Evolutionary conservation across 2,797 vertebrate genomes (phyloP).

Genomic region (Centroberyx gerrardi): DNA sequence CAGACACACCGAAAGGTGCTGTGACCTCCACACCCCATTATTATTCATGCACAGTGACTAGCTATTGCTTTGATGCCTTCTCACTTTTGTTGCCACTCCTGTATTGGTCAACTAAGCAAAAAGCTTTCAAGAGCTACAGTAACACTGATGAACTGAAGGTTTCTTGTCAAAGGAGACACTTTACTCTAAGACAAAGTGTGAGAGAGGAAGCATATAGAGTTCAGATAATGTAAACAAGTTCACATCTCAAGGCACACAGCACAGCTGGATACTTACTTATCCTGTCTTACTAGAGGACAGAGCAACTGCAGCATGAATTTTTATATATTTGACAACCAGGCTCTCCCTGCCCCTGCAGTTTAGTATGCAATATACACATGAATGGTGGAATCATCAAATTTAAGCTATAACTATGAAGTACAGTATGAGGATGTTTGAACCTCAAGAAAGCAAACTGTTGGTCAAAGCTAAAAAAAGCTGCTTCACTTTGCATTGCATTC

Average conservation of each 20-base stretch:
- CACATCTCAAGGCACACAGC: slow-evolving; percentile 18
- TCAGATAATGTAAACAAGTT: slow-evolving; percentile 41
- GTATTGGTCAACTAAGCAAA: slow-evolving; percentile 74
- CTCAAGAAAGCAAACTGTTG: no score
- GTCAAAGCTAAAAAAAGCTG: background rate
- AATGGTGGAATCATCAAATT: background rate
- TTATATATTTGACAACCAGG: background rate
- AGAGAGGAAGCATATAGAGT: slow-evolving; percentile 16
- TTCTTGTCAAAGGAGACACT: slow-evolving; percentile 61
- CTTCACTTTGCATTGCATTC: slow-evolving; percentile 25
- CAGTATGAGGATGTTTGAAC: background rate
- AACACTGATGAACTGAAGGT: slow-evolving; percentile 60
- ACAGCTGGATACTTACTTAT: slow-evolving; percentile 13
- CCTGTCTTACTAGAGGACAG: slow-evolving; percentile 6
- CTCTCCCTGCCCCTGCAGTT: background rate
- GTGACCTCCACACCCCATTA: slow-evolving; percentile 68
- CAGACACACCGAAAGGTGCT: slow-evolving; percentile 62
- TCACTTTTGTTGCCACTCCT: slow-evolving; percentile 60
- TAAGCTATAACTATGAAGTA: background rate
- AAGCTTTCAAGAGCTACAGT: slow-evolving; percentile 69
- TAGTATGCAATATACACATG: background rate
- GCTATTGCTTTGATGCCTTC: slow-evolving; percentile 68
- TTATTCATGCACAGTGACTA: slow-evolving; percentile 75
- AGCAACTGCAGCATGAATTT: slow-evolving; percentile 20
- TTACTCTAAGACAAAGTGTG: slow-evolving; percentile 42